Evolutionary conservation across 2,797 vertebrate genomes (phyloP).

Genomic region (Scarus forsteni): DNA sequence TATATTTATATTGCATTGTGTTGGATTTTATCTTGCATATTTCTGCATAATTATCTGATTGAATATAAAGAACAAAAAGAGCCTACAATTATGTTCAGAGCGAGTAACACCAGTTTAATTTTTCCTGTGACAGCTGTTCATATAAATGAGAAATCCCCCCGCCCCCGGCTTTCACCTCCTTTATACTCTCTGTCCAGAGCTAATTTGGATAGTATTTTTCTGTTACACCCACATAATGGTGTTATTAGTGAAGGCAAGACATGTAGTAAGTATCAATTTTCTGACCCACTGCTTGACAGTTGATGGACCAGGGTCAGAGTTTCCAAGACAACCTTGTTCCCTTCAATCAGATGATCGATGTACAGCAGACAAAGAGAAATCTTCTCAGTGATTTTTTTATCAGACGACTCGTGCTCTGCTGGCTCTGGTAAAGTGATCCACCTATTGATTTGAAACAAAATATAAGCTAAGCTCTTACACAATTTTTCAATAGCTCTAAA

Average conservation of each 20-base stretch:
- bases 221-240: not conserved
- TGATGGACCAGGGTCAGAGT: slow-evolving; percentile 47
- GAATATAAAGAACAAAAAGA: no score
- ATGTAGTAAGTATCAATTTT: slow-evolving; percentile 53
- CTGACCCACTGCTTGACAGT: slow-evolving; percentile 20
- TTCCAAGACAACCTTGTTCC: slow-evolving; percentile 51
- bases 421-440: slow-evolving; percentile 13
- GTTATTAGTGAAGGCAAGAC: slow-evolving; percentile 21
- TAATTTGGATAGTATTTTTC: slow-evolving; percentile 3
- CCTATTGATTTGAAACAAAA: slow-evolving; percentile 29
- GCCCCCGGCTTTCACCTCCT: not conserved
- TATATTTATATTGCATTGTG: no score
- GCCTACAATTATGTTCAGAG: no score
- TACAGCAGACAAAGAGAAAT: slow-evolving; percentile 28
- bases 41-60: no score
- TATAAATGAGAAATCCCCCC: no score
- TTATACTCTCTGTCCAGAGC: not conserved
- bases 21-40: no score
- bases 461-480: slow-evolving; percentile 1
- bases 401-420: slow-evolving; percentile 3
- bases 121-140: no score
- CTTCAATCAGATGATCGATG: slow-evolving; percentile 57
- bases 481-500: slow-evolving; percentile 4
- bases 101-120: no score
- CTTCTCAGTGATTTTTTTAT: slow-evolving; percentile 12